Evolutionary conservation across 2,113 vertebrate species (phyloP).

Genomic region (Sylvietta virens): DNA sequence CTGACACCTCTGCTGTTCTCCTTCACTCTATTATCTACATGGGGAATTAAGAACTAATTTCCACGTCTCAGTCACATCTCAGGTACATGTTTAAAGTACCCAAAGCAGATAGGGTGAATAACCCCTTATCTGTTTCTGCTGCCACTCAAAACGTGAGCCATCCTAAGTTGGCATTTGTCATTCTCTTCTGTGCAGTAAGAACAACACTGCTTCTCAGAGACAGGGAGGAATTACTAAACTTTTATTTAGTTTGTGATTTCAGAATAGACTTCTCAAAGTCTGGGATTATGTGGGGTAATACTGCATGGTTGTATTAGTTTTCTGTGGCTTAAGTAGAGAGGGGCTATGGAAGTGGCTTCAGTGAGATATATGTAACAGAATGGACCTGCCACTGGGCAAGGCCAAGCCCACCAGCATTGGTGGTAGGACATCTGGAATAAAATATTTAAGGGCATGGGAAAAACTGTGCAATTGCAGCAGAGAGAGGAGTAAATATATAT

Average conservation of each 20-base stretch:
- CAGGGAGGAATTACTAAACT: not conserved
- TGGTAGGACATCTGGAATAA: not conserved
- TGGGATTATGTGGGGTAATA: not conserved
- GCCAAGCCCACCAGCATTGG: not conserved
- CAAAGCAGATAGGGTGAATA: not conserved
- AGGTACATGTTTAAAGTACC: not conserved
- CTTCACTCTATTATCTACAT: not conserved
- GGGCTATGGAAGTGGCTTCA: not conserved
- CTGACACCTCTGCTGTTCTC: not conserved
- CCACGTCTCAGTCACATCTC: not conserved
- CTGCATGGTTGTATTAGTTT: not conserved
- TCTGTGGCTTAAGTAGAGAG: not conserved
- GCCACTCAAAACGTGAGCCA: not conserved
- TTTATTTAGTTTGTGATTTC: not conserved
- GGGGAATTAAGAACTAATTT: not conserved
- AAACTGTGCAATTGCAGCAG: not conserved
- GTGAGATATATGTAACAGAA: not conserved
- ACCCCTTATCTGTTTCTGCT: not conserved
- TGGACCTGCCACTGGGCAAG: too few species aligned
- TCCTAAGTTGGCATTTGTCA: not conserved
- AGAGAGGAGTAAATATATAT: not conserved
- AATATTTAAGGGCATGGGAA: not conserved
- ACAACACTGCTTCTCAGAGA: not conserved
- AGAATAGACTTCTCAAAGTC: not conserved
- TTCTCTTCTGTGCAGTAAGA: not conserved